These are phyloP conservation scores for Solenodon paradoxus DNA, from an alignment of 2,113 vertebrate genomes.

Conservation along the genomic window DNA sequence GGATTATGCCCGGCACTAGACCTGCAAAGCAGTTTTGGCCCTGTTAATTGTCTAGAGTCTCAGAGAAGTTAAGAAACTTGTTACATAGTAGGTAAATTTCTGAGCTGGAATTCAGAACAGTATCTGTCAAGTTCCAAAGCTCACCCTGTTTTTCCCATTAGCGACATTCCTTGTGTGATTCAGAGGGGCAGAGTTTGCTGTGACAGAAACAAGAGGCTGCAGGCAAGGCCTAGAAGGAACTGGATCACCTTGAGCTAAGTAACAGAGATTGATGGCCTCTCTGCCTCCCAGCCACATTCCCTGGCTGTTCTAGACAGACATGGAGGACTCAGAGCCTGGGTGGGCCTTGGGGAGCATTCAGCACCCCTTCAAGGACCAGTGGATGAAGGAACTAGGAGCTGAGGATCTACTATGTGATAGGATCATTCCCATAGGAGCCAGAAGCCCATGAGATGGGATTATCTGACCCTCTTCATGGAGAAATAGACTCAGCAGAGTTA, in stretches of 20 bases:
- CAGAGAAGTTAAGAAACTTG: not conserved
- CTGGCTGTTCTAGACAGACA: not conserved
- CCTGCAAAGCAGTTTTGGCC: not conserved
- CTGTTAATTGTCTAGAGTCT: not conserved
- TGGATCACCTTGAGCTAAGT: not conserved
- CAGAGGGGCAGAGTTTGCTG: not conserved
- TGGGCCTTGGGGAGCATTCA: not conserved
- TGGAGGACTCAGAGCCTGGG: fast-evolving
- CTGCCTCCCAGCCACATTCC: not conserved
- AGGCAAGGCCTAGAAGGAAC: not conserved
- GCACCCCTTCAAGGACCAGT: not conserved
- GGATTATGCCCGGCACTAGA: not conserved
- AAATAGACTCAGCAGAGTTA: not conserved
- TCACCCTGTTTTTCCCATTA: not conserved
- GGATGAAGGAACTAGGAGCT: not conserved
- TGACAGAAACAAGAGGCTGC: not conserved
- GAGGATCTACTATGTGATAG: not conserved
- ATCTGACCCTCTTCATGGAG: not conserved
- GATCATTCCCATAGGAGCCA: not conserved
- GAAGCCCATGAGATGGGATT: not conserved
- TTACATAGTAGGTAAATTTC: not conserved
- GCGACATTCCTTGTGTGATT: not conserved
- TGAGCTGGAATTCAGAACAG: not conserved
- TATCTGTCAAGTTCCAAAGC: not conserved
- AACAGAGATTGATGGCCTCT: not conserved